These are phyloP conservation scores for Bucco capensis DNA, from an alignment of 2,113 vertebrate species.

Conservation along the genomic window DNA sequence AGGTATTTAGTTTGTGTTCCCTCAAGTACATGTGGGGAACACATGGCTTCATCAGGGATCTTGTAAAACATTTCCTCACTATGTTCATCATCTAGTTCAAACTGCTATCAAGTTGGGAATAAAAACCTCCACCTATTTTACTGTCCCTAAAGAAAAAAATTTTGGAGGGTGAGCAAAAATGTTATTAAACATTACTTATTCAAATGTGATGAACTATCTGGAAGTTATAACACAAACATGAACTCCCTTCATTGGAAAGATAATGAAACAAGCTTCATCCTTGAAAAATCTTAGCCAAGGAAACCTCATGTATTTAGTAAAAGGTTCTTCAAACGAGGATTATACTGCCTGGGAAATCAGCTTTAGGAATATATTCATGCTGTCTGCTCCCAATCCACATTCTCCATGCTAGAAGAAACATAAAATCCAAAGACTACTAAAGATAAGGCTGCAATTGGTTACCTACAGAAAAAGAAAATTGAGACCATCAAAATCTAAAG, in stretches of 20 bases:
- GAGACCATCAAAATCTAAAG: not conserved
- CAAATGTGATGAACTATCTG: not conserved
- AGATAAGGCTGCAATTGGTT: not conserved
- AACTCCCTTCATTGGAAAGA: not conserved
- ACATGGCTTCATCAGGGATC: not conserved
- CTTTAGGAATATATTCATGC: not conserved
- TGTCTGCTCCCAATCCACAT: not conserved
- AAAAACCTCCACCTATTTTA: not conserved
- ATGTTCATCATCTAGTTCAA: slow-evolving; percentile 2
- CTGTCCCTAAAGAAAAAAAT: not conserved
- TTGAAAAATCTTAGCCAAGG: not conserved
- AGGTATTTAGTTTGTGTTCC: not conserved
- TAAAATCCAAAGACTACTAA: not conserved
- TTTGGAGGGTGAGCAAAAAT: not conserved
- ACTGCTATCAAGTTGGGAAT: not conserved
- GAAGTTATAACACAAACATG: not conserved
- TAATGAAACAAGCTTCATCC: not conserved
- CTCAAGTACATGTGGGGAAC: not conserved
- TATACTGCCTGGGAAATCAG: not conserved
- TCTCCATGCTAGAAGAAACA: not conserved
- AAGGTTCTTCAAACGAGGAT: not conserved
- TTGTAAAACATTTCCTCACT: slow-evolving; percentile 7
- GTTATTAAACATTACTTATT: not conserved
- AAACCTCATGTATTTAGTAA: not conserved
- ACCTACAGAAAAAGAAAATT: not conserved